Conservation (phyloP, 2,888 invertebrate genomes). For the Drosophila peninsularis region DNA sequence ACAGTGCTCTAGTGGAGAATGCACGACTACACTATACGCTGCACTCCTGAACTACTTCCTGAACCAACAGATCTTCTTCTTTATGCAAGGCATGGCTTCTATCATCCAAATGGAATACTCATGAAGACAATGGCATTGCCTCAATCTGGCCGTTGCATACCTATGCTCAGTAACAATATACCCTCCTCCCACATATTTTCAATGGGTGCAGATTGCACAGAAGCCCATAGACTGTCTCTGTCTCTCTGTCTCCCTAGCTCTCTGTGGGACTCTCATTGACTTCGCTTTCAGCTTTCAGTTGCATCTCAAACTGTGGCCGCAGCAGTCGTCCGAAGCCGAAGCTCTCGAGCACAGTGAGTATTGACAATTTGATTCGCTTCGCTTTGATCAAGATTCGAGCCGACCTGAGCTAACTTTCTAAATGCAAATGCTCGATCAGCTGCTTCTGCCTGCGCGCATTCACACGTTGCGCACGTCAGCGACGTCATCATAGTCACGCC, state of each 20-base stretch:
- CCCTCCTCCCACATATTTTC: neutral
- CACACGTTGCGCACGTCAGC: slow-evolving; percentile 11
- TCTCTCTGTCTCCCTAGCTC: slow-evolving; percentile 19
- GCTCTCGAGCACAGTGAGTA: slow-evolving; percentile 30
- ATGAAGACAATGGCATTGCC: too few relatives aligned
- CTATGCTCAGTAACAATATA: neutral
- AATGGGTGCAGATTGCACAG: neutral
- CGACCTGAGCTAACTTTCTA: slow-evolving; percentile 34
- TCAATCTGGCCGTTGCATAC: too few relatives aligned
- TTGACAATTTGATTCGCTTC: neutral
- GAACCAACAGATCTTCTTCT: too few relatives aligned
- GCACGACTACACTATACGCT: neutral
- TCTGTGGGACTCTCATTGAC: slow-evolving; percentile 24
- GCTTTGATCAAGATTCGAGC: neutral
- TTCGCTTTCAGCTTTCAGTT: slow-evolving; percentile 55
- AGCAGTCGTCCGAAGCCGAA: slow-evolving; percentile 27
- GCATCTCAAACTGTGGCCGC: slow-evolving; percentile 50
- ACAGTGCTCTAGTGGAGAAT: neutral
- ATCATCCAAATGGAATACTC: neutral
- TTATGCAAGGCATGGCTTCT: neutral
- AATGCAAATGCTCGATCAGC: slow-evolving; percentile 32
- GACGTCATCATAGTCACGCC: slow-evolving; percentile 25
- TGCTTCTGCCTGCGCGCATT: slow-evolving; percentile 2
- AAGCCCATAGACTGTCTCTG: slow-evolving; percentile 21
- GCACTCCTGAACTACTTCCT: too few relatives aligned